These are phyloP conservation scores for Myxocyprinus asiaticus DNA, from an alignment of 2,113 vertebrate species.

Conservation along the genomic window DNA sequence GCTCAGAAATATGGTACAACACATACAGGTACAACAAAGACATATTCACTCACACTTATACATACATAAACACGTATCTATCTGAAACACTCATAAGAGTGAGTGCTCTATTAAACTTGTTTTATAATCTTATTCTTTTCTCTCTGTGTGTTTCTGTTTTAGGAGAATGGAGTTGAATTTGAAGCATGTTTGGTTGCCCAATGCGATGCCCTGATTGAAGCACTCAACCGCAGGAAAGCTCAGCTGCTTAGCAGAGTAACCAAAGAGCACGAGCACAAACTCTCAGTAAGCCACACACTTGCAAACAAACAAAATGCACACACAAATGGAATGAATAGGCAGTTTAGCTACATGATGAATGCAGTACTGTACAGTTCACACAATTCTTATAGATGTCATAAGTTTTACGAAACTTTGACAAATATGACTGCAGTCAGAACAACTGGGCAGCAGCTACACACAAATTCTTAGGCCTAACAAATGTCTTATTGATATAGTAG, in stretches of 20 bases:
- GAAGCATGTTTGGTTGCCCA: conserved; percentile 97
- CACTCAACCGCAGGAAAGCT: conserved; percentile 93
- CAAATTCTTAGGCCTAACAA: no score
- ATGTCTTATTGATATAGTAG: no score
- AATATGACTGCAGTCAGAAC: no score
- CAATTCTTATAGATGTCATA: no score
- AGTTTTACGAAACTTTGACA: no score
- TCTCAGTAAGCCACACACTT: conserved; percentile 78
- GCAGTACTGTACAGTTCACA: no score
- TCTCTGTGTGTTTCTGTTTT: conserved; percentile 5
- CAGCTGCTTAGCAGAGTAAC: conserved; percentile 92
- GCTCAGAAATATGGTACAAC: conserved; percentile 94
- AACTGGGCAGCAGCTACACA: no score
- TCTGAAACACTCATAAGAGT: no score
- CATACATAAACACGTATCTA: neutral
- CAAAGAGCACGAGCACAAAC: conserved; percentile 98
- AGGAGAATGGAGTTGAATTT: conserved; percentile 98
- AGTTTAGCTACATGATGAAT: no score
- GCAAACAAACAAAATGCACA: no score
- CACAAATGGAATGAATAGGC: neutral
- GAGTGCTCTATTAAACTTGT: neutral
- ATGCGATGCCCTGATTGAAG: conserved; percentile 96
- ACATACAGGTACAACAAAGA: conserved; percentile 86
- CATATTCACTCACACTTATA: neutral
- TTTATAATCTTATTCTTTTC: neutral